phyloP scores from a whole-genome alignment of 2,797 vertebrate species.

The Rhyacichthys aspro region DNA sequence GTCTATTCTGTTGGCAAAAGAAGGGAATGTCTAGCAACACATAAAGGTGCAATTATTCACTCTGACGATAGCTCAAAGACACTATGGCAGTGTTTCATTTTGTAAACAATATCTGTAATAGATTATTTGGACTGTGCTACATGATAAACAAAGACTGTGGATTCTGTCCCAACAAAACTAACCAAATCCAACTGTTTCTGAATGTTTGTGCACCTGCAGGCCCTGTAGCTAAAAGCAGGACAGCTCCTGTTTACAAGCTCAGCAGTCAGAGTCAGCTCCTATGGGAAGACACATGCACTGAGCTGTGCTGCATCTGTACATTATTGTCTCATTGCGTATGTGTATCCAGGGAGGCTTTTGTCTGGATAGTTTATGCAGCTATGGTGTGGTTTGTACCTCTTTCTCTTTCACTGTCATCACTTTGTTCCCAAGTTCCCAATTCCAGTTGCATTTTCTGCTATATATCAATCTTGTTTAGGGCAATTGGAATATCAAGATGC shows the following conservation, averaged over 20 bases:
- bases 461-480: too few species aligned
- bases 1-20: constrained; percentile 3
- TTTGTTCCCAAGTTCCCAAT: background rate
- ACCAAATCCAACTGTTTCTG: constrained; percentile 29
- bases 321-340: constrained; percentile 24
- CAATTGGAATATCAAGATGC: too few species aligned
- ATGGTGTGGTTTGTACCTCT: constrained; percentile 18
- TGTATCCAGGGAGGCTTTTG: constrained; percentile 18
- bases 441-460: background rate
- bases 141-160: constrained; percentile 29
- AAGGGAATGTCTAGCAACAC: background rate
- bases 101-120: constrained; percentile 27
- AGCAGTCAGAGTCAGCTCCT: constrained; percentile 50
- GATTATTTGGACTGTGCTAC: constrained; percentile 15
- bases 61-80: background rate
- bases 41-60: background rate
- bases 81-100: constrained; percentile 6
- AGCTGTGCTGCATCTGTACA: constrained; percentile 17
- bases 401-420: constrained; percentile 23
- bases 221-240: constrained; percentile 46
- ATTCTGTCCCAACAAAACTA: constrained; percentile 29
- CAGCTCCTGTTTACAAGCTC: constrained; percentile 68
- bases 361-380: constrained; percentile 22
- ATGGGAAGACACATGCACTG: constrained; percentile 36
- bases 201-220: constrained; percentile 47